Evolutionary conservation across 2,797 vertebrate species (phyloP).

Genomic region (Typhlichthys eigenmanni): DNA sequence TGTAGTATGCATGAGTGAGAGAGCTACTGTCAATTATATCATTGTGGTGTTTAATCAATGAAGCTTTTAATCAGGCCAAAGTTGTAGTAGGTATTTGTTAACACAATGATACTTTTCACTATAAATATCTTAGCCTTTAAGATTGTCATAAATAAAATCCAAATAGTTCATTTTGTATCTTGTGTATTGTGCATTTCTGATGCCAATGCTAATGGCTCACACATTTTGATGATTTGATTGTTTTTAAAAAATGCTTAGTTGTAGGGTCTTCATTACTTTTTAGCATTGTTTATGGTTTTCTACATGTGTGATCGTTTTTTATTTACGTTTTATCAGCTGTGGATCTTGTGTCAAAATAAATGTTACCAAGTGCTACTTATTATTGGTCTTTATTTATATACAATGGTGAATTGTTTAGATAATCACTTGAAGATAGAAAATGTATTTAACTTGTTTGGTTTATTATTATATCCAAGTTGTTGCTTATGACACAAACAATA

Average conservation of each 20-base stretch:
- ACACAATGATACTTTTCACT: conserved; percentile 48
- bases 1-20: conserved; percentile 65
- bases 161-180: conserved; percentile 55
- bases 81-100: conserved; percentile 57
- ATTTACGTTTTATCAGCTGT: conserved; percentile 53
- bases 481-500: background rate
- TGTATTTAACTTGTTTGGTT: background rate
- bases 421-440: background rate
- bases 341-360: conserved; percentile 78
- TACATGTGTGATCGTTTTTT: conserved; percentile 46
- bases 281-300: conserved; percentile 29
- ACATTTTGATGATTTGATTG: conserved; percentile 40
- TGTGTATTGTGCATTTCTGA: conserved; percentile 48
- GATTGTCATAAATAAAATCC: conserved; percentile 43
- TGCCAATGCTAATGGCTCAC: conserved; percentile 40
- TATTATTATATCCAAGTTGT: too few relatives aligned
- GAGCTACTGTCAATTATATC: conserved; percentile 42
- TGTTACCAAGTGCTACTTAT: conserved; percentile 43
- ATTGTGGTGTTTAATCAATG: conserved; percentile 55
- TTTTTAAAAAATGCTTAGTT: conserved; percentile 37
- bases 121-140: conserved; percentile 45
- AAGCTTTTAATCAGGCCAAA: conserved; percentile 65
- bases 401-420: background rate
- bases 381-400: conserved; percentile 22
- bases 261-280: conserved; percentile 24